Base-by-base conservation (phyloP, 2,888 invertebrate species). In the Platypus cylindrus region DNA sequence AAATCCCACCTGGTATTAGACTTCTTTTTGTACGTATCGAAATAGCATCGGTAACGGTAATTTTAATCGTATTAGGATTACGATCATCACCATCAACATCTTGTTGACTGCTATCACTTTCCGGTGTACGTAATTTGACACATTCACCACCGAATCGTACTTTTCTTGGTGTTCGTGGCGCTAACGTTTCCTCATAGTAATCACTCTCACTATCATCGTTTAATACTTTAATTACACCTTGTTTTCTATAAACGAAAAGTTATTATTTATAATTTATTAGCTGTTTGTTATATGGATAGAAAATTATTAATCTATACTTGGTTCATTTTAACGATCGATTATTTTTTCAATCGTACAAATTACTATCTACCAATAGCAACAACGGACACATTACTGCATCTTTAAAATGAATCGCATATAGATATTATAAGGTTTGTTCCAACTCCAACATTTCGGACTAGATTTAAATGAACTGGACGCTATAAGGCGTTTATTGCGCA, bases 91-190 rank as follows among this genome's bases (percentile, higher is more conserved):
- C 46, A 13, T 43, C 43, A 23, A 67, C 68, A 51, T 72, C 72
- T 48, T 71, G 72, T 30, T 70, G 65, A 17, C 73, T 64, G 34
- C 75, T 76, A 52, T 85, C 85, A 56, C 83, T 84, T 47, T 86
- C 86, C 1, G 86, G 86, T 9, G 86, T 86, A 42, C 86, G 65
- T 59, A 86, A 71, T 65, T 86, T 86, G 3, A 86, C 78, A 43
- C 82, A 71, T 62, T 86, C 86, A n/a, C 86, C 86, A 3, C 86
- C 86, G 48, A 86, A 86, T 30, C 82, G 75, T 5, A 86, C 86
- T 50, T 82, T 71, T 54, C 83, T 73, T 0, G 75, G 71, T 1
- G 74, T 73, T 45, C 71, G 66, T 14, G 75, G 66, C 18, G 52
- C 43, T 17, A 43, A 25, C 14, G 31, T 30, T n/a, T 11, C 15